A percentile compares a stretch with the other conserved stretches of the same genome.
phyloP scores from a whole-genome alignment of 1,140 invertebrate genomes.

The Lineus longissimus region DNA sequence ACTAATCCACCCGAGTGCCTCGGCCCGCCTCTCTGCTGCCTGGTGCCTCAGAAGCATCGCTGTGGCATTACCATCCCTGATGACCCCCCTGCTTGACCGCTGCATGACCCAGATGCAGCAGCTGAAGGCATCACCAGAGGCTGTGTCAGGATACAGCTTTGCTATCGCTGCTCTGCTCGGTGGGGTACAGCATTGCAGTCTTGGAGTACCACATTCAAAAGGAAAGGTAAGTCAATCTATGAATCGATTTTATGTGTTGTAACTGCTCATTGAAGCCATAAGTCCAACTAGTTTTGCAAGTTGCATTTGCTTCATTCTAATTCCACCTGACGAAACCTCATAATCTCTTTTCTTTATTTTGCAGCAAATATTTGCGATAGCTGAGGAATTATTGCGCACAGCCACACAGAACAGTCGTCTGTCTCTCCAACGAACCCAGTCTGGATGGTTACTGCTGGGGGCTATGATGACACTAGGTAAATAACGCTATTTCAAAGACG shows the following conservation, averaged over 20 bases:
- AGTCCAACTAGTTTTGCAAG: too few relatives aligned
- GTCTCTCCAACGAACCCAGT: conserved; percentile 89
- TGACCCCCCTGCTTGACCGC: conserved; percentile 84
- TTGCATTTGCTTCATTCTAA: too few relatives aligned
- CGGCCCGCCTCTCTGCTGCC: conserved; percentile 84
- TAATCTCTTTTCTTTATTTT: conserved; percentile 14
- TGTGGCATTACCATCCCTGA: conserved; percentile 86
- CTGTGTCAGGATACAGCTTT: conserved; percentile 88
- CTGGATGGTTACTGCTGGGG: conserved; percentile 95
- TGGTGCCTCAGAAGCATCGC: conserved; percentile 91
- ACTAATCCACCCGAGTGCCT: conserved; percentile 86
- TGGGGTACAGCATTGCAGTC: conserved; percentile 80
- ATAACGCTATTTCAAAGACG: conserved; percentile 16
- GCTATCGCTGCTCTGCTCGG: conserved; percentile 90
- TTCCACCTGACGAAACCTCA: too few relatives aligned
- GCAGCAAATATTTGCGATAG: conserved; percentile 90
- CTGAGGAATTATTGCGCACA: conserved; percentile 91
- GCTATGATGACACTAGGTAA: conserved; percentile 92
- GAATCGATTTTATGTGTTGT: background rate
- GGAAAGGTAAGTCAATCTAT: conserved; percentile 68
- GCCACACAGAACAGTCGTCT: conserved; percentile 95
- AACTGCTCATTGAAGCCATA: too few relatives aligned
- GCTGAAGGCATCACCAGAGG: conserved; percentile 85
- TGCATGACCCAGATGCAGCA: conserved; percentile 52
- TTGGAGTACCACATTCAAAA: conserved; percentile 91